These are phyloP conservation scores for Halcyon chelicuti DNA, from an alignment of 2,797 vertebrate species.

Conservation along the genomic window DNA sequence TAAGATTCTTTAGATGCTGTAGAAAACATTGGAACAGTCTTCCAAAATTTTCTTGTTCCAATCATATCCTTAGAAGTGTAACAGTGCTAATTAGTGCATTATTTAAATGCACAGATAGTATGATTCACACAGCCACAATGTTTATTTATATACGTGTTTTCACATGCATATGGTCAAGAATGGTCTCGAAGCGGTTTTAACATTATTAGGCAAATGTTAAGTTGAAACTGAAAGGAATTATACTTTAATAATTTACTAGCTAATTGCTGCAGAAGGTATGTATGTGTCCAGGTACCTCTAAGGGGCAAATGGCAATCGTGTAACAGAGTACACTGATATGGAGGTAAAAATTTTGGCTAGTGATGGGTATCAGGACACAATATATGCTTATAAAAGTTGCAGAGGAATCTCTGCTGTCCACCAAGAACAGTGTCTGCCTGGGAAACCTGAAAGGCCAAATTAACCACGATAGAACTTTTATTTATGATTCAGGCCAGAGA, in stretches of 20 bases:
- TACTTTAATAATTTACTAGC: neutral
- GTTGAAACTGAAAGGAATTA: neutral
- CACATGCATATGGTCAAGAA: neutral
- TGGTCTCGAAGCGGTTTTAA: neutral
- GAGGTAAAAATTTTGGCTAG: neutral
- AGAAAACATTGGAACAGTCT: neutral
- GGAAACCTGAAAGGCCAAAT: neutral
- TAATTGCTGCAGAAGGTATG: neutral
- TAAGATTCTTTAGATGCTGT: neutral
- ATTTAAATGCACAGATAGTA: neutral
- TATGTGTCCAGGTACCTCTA: neutral
- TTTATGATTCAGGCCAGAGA: neutral
- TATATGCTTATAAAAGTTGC: neutral
- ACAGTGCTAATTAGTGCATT: neutral
- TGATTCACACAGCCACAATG: neutral
- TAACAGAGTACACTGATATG: neutral
- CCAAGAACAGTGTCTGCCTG: neutral
- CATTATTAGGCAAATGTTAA: neutral
- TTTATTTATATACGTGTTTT: neutral
- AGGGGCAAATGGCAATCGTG: neutral
- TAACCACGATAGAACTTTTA: neutral
- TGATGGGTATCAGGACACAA: neutral
- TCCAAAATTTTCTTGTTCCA: neutral
- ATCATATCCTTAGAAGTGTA: neutral
- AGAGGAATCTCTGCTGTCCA: neutral